Evolutionary conservation across 2,888 invertebrate species (phyloP).

Genomic region (Macrophya alboannulata): DNA sequence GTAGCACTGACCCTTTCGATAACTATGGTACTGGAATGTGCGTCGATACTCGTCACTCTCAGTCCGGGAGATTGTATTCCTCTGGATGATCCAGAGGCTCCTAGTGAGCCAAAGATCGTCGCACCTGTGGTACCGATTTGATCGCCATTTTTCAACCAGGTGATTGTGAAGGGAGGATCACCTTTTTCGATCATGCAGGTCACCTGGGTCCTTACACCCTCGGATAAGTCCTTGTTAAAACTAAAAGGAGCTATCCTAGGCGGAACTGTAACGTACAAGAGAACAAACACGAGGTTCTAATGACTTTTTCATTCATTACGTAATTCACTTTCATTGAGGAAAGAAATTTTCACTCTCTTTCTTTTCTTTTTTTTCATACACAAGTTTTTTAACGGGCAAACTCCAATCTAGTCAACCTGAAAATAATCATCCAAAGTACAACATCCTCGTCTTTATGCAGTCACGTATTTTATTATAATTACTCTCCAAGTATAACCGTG

Average conservation of each 20-base stretch:
- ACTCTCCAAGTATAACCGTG: no score
- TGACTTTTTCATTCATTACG: not conserved
- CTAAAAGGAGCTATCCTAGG: constrained; percentile 95
- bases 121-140: constrained; percentile 85
- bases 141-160: constrained; percentile 95
- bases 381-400: no score
- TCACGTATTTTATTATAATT: no score
- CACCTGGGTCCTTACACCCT: constrained; percentile 94
- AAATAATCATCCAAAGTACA: no score
- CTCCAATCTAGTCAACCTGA: no score
- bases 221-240: constrained; percentile 83
- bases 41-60: constrained; percentile 83
- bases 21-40: constrained; percentile 92
- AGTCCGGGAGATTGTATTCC: constrained; percentile 70
- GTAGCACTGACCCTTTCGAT: constrained; percentile 93
- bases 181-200: constrained; percentile 96
- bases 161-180: constrained; percentile 94
- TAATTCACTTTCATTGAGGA: not conserved
- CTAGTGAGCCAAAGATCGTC: constrained; percentile 66
- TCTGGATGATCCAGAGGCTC: constrained; percentile 65
- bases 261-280: constrained; percentile 84
- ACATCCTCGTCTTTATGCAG: no score
- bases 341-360: not conserved
- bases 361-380: no score
- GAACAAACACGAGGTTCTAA: constrained; percentile 60